Evolutionary conservation across 1,140 invertebrate species (phyloP), one percentile per base, ranked within the genome.

Genomic region (Cotesia vestalis): DNA sequence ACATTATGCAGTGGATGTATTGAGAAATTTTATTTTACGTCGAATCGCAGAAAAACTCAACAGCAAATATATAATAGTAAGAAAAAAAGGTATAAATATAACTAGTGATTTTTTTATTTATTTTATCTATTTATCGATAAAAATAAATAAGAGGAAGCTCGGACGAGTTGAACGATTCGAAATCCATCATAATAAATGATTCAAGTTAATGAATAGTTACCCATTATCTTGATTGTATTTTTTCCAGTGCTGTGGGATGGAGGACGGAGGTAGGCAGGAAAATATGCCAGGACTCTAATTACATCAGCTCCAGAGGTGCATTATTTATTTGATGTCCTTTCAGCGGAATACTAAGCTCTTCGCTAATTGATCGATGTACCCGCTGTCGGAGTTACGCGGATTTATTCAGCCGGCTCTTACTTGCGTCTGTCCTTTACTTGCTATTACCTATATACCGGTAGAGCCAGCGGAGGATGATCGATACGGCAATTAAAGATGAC

Each of bases 401-500:
- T 38, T 36, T 62, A 62, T 62, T 62, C 40, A 64, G 5, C 36
- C n/a, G 1, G 27, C 27, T 27, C 27, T 27, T 27, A 2, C 27
- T 27, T 27, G 3, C 27, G 8, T 64, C 9, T 46, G 36, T 64
- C 34, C 38, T 57, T 60, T 60, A 11, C 27, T 60, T 34, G 9
- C 27, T 36, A 60, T 34, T 27, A 52, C 27, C 20, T 67, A 20
- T 38, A n/a, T 60, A 6, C 34, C 40, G 55, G 27, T 27, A 27
- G 27, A 27, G 11, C 17, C 52, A 46, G 40, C 6, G 40, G 40
- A 46, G 40, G 72, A 71, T 68, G 63, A 74, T 74, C 69, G 69
- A 71, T 71, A 71, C 73, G 70, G 73, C 70, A 74, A 74, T 74
- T 74, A 74, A 74, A 71, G 73, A 74, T 74, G 73, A 74, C 69